Evolutionary conservation across 2,797 vertebrate genomes (phyloP).

Genomic region (Rallus crepitans): DNA sequence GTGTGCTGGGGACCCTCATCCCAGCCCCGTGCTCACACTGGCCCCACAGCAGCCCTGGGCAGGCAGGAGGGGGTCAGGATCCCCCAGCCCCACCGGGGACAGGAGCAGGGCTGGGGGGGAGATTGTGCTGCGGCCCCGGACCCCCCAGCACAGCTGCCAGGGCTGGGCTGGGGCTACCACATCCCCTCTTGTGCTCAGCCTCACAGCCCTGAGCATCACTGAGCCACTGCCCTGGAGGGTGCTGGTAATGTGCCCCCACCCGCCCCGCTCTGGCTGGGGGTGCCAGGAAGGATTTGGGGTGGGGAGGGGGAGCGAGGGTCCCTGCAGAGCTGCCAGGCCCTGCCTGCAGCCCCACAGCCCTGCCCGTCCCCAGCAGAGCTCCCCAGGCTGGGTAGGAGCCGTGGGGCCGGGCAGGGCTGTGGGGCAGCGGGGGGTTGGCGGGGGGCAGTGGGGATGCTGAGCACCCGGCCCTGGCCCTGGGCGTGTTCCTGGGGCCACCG

Average conservation of each 20-base stretch:
- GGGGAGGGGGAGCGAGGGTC: background rate
- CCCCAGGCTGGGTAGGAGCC: no score
- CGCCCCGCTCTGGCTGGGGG: rapidly evolving
- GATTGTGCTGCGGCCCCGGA: background rate
- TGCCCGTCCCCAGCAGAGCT: background rate
- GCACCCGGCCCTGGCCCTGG: background rate
- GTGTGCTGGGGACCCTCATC: background rate
- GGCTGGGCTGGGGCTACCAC: background rate
- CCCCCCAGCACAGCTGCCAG: rapidly evolving
- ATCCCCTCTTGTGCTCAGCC: background rate
- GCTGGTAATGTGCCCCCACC: background rate
- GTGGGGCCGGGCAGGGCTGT: background rate
- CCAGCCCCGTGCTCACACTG: rapidly evolving
- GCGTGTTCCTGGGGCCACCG: background rate
- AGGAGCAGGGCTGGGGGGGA: background rate
- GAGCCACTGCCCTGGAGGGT: rapidly evolving
- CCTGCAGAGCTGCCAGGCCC: background rate
- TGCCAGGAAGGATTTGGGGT: background rate
- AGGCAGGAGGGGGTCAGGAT: no score
- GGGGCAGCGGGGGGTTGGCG: background rate
- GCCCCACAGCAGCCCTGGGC: rapidly evolving
- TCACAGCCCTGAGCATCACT: background rate
- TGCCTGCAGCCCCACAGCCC: background rate
- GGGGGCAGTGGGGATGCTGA: background rate
- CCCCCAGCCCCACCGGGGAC: rapidly evolving